A percentile compares a stretch with the other conserved stretches of the same genome.
Evolutionary conservation across 2,888 invertebrate genomes (phyloP).

Genomic region (Saturnia pavonia): DNA sequence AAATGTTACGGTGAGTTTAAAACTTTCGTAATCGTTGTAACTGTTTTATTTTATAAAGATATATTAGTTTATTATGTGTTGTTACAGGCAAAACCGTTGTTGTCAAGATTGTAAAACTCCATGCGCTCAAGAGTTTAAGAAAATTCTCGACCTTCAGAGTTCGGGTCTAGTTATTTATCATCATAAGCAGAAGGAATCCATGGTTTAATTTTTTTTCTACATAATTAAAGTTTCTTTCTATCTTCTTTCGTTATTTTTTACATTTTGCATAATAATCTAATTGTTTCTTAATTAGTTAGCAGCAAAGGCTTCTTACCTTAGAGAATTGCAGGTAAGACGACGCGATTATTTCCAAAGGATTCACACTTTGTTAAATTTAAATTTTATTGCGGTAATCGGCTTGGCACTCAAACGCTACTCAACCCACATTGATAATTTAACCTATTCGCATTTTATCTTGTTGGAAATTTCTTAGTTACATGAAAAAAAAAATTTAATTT

Average conservation of each 20-base stretch:
- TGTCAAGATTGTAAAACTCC: constrained; percentile 21
- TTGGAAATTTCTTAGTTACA: not conserved
- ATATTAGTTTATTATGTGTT: not conserved
- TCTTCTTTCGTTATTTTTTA: not conserved
- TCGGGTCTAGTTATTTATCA: constrained; percentile 40
- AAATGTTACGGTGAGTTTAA: constrained; percentile 1
- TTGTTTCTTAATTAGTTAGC: too few species aligned
- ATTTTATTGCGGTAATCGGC: not conserved
- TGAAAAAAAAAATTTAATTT: not conserved
- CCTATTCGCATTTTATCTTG: not conserved
- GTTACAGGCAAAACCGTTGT: constrained; percentile 4
- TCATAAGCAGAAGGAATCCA: constrained; percentile 25
- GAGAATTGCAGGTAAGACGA: not conserved
- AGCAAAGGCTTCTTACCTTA: not conserved
- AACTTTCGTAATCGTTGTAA: too few species aligned
- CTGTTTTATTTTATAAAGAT: too few species aligned
- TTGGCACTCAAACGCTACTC: not conserved
- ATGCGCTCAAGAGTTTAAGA: constrained; percentile 33
- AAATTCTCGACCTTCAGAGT: constrained; percentile 35
- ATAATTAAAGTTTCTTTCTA: not conserved
- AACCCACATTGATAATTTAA: not conserved
- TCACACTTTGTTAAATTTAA: not conserved
- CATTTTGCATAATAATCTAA: not conserved
- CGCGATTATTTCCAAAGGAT: not conserved
- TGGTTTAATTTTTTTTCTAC: constrained; percentile 21